Base-by-base conservation (phyloP, 2,888 invertebrate genomes). In the Troides oblongomaculatus region DNA sequence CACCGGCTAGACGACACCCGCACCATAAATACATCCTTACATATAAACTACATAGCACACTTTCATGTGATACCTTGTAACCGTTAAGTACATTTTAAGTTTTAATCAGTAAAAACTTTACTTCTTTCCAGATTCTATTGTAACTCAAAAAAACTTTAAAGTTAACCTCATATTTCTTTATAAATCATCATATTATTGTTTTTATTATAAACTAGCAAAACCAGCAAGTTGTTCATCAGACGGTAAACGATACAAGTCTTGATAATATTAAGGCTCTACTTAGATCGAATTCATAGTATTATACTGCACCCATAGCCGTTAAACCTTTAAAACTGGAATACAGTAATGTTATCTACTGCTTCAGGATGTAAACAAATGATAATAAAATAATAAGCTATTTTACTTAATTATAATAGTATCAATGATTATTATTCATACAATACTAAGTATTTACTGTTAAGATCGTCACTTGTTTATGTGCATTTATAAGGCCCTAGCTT, bases 1-100 rank as follows among this genome's bases (percentile, higher is more conserved):
- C 70, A 66, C 56, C 56, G 71, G 75, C 77, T 74, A 72, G 72
- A 74, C 73, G 73, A 74, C 77, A 79, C 76, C 74, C 75, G 75
- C 73, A 66, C 73, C 73, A 74, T 76, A 77, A 77, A 77, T 75
- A 78, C 73, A 71, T 74, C 74, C 74, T 73, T 73, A 71, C 68
- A 62, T 62, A 64, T 68, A 66, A 68, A 50, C n/a, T 53, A 53
- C 53, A 53, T 53, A 53, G 4, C n/a, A 53, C n/a, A n/a, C 53
- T 53, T n/a, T 53, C n/a, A 53, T n/a, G n/a, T 12, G n/a, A 53
- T 6, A 53, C 53, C 18, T n/a, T 53, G n/a, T 6, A 0, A 53
- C 53, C 53, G n/a, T 53, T 53, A 53, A n/a, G n/a, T 53, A 53
- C 5, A 50, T 18, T 5, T 50, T 43, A 50, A 50, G 18, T 50